Evolutionary conservation across 2,888 invertebrate species (phyloP), one percentile per base, ranked within the genome.

Genomic region (Arrhopalites spinosus): DNA sequence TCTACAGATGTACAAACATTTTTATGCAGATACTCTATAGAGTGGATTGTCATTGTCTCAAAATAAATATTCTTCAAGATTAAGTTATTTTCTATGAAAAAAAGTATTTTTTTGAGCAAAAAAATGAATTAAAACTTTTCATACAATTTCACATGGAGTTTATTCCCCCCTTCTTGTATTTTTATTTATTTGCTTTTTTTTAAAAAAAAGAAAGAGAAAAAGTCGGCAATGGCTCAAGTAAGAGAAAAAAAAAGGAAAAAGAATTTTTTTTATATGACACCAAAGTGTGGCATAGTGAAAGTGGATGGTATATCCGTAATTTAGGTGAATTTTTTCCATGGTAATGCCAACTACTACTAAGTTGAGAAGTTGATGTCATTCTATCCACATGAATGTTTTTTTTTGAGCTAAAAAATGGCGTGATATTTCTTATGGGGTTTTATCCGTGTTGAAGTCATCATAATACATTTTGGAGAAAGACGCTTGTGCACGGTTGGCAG

Each of bases 371-470:
- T 53, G n/a, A 17, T 53, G 53, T 53, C 53, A 53, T 5, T 17
- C 53, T 53, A 53, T 53, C 53, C 53, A 53, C 53, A 53, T 53
- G 53, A 53, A 5, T 53, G 20, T 20, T 53, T 53, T 53, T 53
- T 53, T 53, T 53, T 29, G 15, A 43, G 30, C 43, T 68, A 45
- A 68, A 68, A 68, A 68, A 68, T 23, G 68, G 25, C 25, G 68
- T 45, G 47, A 68, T 68, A 47, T 68, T 50, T 68, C 68, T 45
- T 68, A 2, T 5, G 25, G 47, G 43, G 47, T 47, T 68, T 68
- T 68, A 68, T 45, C 47, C 68, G 15, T 68, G 68, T 2, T 68
- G 68, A 68, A 68, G 50, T 68, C 47, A 47, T 68, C 68, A 27
- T 68, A 64, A 43, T 64, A 64, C 64, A 64, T 64, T 64, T 64